These are phyloP conservation scores for Ginglymostoma cirratum DNA, from an alignment of 2,113 vertebrate species.

Conservation along the genomic window DNA sequence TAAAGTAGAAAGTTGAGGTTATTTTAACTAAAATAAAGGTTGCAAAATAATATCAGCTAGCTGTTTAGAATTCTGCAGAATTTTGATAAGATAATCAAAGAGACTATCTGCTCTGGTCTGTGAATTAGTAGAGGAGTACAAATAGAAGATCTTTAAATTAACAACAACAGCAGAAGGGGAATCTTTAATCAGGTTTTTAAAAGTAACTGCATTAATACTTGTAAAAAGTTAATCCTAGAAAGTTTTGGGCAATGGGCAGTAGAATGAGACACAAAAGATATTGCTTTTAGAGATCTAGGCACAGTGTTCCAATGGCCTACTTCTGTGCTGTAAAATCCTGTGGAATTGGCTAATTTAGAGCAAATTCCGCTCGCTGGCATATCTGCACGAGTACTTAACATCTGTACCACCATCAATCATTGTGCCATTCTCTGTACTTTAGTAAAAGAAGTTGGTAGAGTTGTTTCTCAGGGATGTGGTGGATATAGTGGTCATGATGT, in stretches of 20 bases:
- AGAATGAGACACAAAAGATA: background rate
- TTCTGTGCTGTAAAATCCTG: background rate
- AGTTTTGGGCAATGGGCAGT: background rate
- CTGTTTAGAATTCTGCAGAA: background rate
- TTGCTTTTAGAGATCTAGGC: background rate
- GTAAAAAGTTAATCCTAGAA: background rate
- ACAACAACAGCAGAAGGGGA: background rate
- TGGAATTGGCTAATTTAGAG: background rate
- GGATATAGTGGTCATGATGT: too few relatives aligned
- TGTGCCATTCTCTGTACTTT: background rate
- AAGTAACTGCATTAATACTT: background rate
- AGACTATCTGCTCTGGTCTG: background rate
- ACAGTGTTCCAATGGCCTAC: background rate
- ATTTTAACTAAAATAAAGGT: background rate
- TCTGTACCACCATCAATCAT: background rate
- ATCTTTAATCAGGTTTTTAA: background rate
- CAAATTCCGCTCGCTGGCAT: background rate
- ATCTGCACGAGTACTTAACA: background rate
- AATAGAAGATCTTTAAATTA: background rate
- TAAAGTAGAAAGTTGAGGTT: background rate
- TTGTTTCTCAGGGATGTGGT: too few relatives aligned
- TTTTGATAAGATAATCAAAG: background rate
- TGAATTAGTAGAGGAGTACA: background rate
- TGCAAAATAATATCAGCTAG: background rate
- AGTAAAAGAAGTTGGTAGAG: too few relatives aligned